Evolutionary conservation across 2,797 vertebrate species (phyloP).

Genomic region (Pteronotus mesoamericanus): DNA sequence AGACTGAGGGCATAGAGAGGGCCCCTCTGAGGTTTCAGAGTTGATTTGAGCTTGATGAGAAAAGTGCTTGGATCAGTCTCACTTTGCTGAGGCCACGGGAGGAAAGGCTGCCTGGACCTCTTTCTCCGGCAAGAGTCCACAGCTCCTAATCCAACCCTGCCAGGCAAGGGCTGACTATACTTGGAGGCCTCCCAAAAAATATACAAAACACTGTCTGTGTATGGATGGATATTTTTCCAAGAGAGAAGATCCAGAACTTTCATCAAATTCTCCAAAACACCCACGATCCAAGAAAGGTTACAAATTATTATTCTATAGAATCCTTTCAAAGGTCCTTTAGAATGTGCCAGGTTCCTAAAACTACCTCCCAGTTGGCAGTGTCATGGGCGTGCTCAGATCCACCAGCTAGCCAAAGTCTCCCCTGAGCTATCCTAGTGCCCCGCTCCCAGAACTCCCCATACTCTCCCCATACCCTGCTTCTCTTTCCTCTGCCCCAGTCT

Average conservation of each 20-base stretch:
- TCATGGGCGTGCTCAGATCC: not conserved
- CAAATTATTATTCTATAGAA: not conserved
- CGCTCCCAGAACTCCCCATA: not conserved
- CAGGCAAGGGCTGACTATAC: not conserved
- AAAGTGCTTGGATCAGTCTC: constrained; percentile 16
- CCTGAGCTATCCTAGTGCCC: not conserved
- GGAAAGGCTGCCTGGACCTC: not conserved
- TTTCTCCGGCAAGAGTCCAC: not conserved
- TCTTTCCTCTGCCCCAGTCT: not conserved
- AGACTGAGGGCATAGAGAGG: not conserved
- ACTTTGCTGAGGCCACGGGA: not conserved
- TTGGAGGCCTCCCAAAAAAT: not conserved
- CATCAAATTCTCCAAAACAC: not conserved
- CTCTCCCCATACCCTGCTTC: not conserved
- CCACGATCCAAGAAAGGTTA: not conserved
- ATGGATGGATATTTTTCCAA: not conserved
- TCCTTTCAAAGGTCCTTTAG: constrained; percentile 20
- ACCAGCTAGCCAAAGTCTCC: not conserved
- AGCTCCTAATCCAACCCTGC: not conserved
- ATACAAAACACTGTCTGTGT: not conserved
- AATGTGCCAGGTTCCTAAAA: not conserved
- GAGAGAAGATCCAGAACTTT: not conserved
- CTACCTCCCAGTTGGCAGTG: not conserved
- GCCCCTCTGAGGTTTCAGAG: constrained; percentile 55
- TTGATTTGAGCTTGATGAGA: constrained; percentile 61